phyloP scores from a whole-genome alignment of 2,888 invertebrate genomes.

The Pristionchus exspectatus region DNA sequence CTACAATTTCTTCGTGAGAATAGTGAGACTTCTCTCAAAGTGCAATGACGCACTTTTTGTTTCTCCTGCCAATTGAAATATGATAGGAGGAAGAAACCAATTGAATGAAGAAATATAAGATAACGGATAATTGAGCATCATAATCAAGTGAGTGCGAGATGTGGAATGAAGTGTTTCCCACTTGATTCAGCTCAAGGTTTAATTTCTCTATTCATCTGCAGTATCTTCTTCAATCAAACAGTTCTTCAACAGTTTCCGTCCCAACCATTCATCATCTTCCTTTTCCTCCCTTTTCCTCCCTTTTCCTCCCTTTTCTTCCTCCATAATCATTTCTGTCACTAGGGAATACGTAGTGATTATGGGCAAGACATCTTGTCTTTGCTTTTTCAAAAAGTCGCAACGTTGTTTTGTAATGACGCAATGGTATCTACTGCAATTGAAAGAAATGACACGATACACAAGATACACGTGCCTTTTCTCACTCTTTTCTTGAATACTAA shows the following conservation, averaged over 20 bases:
- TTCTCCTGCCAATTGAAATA: neutral
- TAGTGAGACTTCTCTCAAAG: neutral
- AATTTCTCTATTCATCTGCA: neutral
- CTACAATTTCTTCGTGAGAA: neutral
- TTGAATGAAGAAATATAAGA: neutral
- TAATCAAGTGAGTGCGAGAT: neutral
- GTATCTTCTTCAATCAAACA: neutral
- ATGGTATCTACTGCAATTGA: neutral
- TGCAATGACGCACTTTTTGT: conserved; percentile 22
- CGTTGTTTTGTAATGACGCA: neutral
- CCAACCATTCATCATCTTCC: neutral
- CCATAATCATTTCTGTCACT: neutral
- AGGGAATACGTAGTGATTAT: neutral
- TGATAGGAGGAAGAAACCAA: neutral
- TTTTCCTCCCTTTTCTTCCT: conserved; percentile 4
- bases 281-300: neutral
- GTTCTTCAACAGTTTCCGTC: neutral
- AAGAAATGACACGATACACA: neutral
- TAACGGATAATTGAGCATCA: neutral
- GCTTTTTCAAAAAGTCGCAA: neutral
- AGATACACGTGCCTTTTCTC: neutral
- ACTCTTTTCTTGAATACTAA: neutral
- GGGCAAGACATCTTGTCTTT: neutral
- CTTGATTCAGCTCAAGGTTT: neutral
- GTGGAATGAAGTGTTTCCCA: neutral